Evolutionary conservation across 2,113 vertebrate genomes (phyloP).

Genomic region (Plotosus lineatus): DNA sequence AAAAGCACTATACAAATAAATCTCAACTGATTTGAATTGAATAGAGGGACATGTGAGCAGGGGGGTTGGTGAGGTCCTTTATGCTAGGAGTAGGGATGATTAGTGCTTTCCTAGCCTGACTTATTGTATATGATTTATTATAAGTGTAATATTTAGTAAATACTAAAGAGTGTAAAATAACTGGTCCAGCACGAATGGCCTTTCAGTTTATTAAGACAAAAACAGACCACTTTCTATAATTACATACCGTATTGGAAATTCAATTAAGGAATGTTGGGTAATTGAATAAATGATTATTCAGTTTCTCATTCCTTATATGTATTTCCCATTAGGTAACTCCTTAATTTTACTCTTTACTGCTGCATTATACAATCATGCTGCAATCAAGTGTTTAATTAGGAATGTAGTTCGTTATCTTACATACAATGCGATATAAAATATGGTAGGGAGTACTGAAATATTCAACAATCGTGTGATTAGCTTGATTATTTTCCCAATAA

Average conservation of each 20-base stretch:
- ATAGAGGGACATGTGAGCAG: not conserved
- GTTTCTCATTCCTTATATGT: conserved; percentile 26
- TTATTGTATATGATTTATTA: not conserved
- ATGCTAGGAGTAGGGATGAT: not conserved
- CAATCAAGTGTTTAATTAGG: not conserved
- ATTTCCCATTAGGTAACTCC: conserved; percentile 32
- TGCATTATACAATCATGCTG: conserved; percentile 11
- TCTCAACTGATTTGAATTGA: too few species aligned
- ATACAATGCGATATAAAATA: not conserved
- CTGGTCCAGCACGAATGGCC: conserved; percentile 12
- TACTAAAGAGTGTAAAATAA: not conserved
- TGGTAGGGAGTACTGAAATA: not conserved
- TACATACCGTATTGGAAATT: conserved; percentile 45
- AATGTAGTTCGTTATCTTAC: not conserved
- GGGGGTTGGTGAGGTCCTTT: not conserved
- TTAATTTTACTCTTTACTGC: conserved; percentile 18
- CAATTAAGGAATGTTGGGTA: conserved; percentile 41
- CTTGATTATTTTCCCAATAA: not conserved
- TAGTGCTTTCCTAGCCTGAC: not conserved
- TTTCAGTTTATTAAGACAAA: conserved; percentile 1
- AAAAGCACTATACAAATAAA: too few species aligned
- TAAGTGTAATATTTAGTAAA: not conserved
- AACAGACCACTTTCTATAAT: conserved; percentile 15
- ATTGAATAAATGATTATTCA: conserved; percentile 35
- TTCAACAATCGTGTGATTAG: not conserved